phyloP scores from a whole-genome alignment of 2,888 invertebrate species.

The Phortica magna region DNA sequence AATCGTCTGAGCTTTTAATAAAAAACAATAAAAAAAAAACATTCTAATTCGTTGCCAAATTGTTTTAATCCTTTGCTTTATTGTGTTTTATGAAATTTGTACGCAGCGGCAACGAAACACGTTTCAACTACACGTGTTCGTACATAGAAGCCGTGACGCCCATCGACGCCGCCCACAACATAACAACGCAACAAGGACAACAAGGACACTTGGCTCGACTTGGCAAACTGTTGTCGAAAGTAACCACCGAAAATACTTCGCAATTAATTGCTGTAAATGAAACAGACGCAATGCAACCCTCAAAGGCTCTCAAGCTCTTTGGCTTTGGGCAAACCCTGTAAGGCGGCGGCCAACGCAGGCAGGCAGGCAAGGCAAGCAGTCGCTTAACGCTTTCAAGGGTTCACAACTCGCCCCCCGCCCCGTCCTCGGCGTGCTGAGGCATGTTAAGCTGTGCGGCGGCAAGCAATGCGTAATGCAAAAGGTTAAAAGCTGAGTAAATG shows the following conservation, averaged over 20 bases:
- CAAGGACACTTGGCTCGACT: neutral
- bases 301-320: neutral
- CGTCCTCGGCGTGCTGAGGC: neutral
- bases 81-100: neutral
- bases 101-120: neutral
- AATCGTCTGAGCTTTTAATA: constrained; percentile 20
- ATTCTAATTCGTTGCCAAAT: constrained; percentile 8
- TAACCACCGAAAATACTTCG: constrained; percentile 29
- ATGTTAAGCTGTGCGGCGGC: neutral
- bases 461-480: constrained; percentile 4
- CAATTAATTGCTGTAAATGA: constrained; percentile 27
- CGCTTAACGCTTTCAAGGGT: no score
- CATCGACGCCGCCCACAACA: neutral
- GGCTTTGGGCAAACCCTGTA: no score
- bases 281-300: constrained; percentile 5
- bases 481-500: constrained; percentile 18
- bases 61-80: constrained; percentile 27
- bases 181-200: neutral
- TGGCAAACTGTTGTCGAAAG: neutral
- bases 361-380: no score
- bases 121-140: neutral
- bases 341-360: no score
- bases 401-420: neutral
- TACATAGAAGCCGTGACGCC: neutral
- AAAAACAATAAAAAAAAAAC: neutral